A percentile compares a stretch with the other conserved stretches of the same genome.
Conservation (phyloP, 2,113 vertebrate genomes). For the Nanorana parkeri region DNA sequence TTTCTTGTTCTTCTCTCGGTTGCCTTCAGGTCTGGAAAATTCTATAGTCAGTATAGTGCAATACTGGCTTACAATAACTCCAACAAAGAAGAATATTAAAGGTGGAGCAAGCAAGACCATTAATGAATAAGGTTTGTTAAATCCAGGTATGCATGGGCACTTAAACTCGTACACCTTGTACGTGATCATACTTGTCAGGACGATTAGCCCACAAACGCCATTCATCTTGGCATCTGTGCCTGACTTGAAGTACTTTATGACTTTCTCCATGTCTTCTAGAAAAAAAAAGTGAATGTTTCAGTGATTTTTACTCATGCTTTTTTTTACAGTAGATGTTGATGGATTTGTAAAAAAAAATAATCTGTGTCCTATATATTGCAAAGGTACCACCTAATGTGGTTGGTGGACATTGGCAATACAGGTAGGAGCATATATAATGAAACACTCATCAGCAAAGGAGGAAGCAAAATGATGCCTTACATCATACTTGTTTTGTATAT, state of each 20-base stretch:
- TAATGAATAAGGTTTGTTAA: constrained; percentile 26
- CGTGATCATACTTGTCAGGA: neutral
- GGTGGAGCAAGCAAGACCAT: constrained; percentile 26
- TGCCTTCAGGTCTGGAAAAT: constrained; percentile 27
- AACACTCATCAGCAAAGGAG: too few relatives aligned
- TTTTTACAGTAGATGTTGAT: too few relatives aligned
- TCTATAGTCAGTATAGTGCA: constrained; percentile 11
- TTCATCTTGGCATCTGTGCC: constrained; percentile 14
- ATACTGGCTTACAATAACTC: neutral
- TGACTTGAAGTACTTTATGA: constrained; percentile 8
- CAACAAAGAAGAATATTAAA: constrained; percentile 35
- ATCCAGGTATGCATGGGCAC: constrained; percentile 38
- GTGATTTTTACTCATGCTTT: neutral
- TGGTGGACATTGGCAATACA: too few relatives aligned
- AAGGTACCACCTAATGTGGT: too few relatives aligned
- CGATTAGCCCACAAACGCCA: neutral
- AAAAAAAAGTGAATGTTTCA: neutral
- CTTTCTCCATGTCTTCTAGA: constrained; percentile 27
- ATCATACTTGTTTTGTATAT: too few relatives aligned
- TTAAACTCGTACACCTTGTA: constrained; percentile 27
- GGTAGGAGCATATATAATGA: too few relatives aligned
- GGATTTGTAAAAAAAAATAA: neutral
- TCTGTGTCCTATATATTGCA: too few relatives aligned
- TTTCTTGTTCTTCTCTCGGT: constrained; percentile 23
- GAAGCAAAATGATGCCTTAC: too few relatives aligned